These are phyloP conservation scores for Cylas formicarius DNA, from an alignment of 1,140 invertebrate genomes.

Conservation along the genomic window DNA sequence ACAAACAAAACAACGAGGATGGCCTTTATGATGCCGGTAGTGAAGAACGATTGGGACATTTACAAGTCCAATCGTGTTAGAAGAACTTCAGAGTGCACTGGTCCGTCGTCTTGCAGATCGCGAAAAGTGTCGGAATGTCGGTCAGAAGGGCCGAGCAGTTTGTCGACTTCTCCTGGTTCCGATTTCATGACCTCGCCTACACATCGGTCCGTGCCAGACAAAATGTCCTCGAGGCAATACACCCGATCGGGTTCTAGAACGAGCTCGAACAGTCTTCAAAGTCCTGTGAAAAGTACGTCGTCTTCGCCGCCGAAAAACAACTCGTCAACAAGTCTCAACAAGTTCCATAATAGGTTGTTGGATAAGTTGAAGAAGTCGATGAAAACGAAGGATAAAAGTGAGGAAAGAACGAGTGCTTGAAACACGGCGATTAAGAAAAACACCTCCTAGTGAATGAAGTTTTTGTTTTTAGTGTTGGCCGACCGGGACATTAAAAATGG, in stretches of 20 bases:
- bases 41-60: slow-evolving; percentile 88
- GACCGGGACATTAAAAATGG: too few relatives aligned
- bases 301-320: slow-evolving; percentile 53
- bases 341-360: slow-evolving; percentile 76
- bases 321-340: slow-evolving; percentile 60
- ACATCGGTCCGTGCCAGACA: slow-evolving; percentile 58
- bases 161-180: slow-evolving; percentile 64
- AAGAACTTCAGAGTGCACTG: slow-evolving; percentile 65
- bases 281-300: slow-evolving; percentile 45
- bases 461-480: slow-evolving; percentile 12
- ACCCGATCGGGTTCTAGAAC: slow-evolving; percentile 45
- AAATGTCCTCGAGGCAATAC: slow-evolving; percentile 48
- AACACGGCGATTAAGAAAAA: slow-evolving; percentile 18
- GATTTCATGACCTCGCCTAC: slow-evolving; percentile 53
- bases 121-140: slow-evolving; percentile 76
- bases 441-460: slow-evolving; percentile 20
- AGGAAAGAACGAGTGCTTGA: slow-evolving; percentile 40
- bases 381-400: slow-evolving; percentile 52
- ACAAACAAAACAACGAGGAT: slow-evolving; percentile 43
- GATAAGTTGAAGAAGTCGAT: slow-evolving; percentile 75
- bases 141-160: slow-evolving; percentile 61
- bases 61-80: slow-evolving; percentile 74
- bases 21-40: slow-evolving; percentile 91
- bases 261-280: slow-evolving; percentile 55
- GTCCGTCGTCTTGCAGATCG: slow-evolving; percentile 54